Evolutionary conservation across 2,113 vertebrate genomes (phyloP).

Genomic region (Sylvilagus bachmani): DNA sequence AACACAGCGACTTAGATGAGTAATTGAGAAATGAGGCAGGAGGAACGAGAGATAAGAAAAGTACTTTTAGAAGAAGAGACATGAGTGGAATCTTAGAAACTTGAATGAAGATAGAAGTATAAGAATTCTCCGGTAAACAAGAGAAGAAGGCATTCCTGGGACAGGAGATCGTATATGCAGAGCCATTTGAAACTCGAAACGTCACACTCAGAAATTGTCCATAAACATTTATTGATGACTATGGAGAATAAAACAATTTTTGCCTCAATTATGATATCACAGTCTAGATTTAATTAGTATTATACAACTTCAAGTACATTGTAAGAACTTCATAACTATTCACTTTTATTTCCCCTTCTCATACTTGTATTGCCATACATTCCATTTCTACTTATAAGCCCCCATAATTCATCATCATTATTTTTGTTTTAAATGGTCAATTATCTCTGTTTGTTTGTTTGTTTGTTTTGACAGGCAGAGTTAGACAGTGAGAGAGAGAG

Average conservation of each 20-base stretch:
- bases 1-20: neutral
- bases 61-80: slow-evolving; percentile 39
- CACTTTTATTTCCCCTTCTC: neutral
- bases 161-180: neutral
- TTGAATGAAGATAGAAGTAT: neutral
- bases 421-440: too few relatives aligned
- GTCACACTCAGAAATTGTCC: neutral
- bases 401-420: neutral
- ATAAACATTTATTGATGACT: neutral
- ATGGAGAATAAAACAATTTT: neutral
- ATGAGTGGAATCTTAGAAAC: neutral
- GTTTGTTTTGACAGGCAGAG: too few relatives aligned
- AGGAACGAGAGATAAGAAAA: neutral
- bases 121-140: neutral
- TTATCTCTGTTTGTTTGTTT: too few relatives aligned
- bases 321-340: neutral
- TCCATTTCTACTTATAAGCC: neutral
- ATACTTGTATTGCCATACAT: neutral
- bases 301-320: neutral
- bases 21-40: slow-evolving; percentile 14
- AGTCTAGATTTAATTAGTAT: neutral
- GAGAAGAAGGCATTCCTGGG: neutral
- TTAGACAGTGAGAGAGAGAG: too few relatives aligned
- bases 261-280: neutral
- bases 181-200: neutral